These are phyloP conservation scores for Grammomys dolichurus DNA, from an alignment of 2,113 vertebrate genomes.

Conservation along the genomic window DNA sequence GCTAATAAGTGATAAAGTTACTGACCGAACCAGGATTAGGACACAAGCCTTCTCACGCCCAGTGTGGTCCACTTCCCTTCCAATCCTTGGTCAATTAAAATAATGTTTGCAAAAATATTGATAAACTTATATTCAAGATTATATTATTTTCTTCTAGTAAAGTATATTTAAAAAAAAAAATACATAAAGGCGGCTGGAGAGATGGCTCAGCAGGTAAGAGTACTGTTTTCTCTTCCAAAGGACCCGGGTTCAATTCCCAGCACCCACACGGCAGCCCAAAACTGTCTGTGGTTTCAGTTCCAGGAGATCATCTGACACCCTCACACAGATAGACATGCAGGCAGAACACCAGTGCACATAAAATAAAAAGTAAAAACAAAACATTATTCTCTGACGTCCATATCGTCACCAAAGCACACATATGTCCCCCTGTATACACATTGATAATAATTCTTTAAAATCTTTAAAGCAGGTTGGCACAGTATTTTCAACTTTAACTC, in stretches of 20 bases:
- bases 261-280: neutral
- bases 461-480: neutral
- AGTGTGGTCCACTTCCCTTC: neutral
- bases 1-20: neutral
- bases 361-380: no score
- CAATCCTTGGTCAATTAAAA: constrained; percentile 54
- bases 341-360: no score
- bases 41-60: neutral
- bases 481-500: constrained; percentile 29
- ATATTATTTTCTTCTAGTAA: constrained; percentile 40
- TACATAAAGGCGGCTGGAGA: neutral
- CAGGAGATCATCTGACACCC: no score
- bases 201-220: neutral
- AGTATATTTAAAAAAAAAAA: constrained; percentile 20
- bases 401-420: no score
- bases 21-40: neutral
- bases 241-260: no score
- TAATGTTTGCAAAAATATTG: neutral
- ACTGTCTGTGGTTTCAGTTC: no score
- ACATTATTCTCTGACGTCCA: neutral
- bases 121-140: neutral
- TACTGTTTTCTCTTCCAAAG: neutral
- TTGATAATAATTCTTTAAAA: neutral
- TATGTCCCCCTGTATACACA: neutral
- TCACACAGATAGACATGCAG: no score